Conservation (phyloP, 2,113 vertebrate species). For the Trinectes maculatus region DNA sequence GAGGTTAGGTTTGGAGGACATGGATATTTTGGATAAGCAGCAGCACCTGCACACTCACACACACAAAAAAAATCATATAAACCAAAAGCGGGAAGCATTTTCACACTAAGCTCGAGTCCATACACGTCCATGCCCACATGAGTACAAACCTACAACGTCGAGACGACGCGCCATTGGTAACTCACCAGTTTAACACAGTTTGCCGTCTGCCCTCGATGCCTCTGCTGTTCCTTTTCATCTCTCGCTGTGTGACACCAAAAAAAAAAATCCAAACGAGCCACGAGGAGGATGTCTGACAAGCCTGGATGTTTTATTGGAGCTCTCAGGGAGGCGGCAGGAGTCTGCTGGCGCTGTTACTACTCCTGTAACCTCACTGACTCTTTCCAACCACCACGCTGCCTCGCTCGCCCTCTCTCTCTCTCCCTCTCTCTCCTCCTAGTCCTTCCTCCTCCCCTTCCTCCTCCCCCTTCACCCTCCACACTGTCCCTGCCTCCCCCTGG, state of each 20-base stretch:
- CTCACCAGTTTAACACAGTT: constrained; percentile 74
- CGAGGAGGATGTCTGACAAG: constrained; percentile 19
- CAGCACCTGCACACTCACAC: constrained; percentile 31
- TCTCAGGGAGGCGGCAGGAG: constrained; percentile 42
- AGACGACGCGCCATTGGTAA: constrained; percentile 37
- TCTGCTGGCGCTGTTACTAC: constrained; percentile 55
- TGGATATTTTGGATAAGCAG: constrained; percentile 30
- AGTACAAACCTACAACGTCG: constrained; percentile 18
- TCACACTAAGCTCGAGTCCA: neutral
- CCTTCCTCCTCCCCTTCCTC: constrained; percentile 36
- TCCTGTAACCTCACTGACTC: constrained; percentile 59
- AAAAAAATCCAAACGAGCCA: constrained; percentile 1
- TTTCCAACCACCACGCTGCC: constrained; percentile 60
- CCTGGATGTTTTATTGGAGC: constrained; percentile 40
- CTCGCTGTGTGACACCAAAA: constrained; percentile 1
- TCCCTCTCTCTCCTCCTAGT: constrained; percentile 12
- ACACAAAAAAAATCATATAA: constrained; percentile 25
- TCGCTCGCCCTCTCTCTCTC: constrained; percentile 37
- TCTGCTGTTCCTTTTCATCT: constrained; percentile 30
- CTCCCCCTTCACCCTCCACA: constrained; percentile 45
- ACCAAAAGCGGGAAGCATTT: neutral
- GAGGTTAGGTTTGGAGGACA: constrained; percentile 37
- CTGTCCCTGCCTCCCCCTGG: constrained; percentile 42
- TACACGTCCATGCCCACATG: neutral
- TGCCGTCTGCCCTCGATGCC: constrained; percentile 74